A percentile compares a stretch with the other conserved stretches of the same genome.
phyloP scores from a whole-genome alignment of 2,888 invertebrate species.

The Corbicula japonica region DNA sequence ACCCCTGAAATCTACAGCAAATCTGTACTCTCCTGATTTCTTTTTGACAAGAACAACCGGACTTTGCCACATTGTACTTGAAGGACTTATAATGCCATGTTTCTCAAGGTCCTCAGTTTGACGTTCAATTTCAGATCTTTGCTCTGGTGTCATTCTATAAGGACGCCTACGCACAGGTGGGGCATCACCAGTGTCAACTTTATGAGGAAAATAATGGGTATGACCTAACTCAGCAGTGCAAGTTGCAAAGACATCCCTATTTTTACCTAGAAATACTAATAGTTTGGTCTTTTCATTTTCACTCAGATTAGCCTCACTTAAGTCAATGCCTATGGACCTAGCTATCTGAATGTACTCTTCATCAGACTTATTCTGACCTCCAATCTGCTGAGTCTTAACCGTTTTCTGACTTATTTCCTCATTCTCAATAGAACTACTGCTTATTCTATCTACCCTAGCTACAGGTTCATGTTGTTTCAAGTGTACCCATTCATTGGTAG shows the following conservation, averaged over 20 bases:
- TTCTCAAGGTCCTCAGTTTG: no score
- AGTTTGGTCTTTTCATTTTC: conserved; percentile 23
- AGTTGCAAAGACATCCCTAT: conserved; percentile 56
- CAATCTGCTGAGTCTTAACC: not conserved
- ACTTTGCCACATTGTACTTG: conserved; percentile 50
- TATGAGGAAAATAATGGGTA: conserved; percentile 46
- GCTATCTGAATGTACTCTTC: conserved; percentile 24
- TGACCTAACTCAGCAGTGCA: conserved; percentile 49
- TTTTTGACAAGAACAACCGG: no score
- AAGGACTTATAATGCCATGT: conserved; percentile 56
- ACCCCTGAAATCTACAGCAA: conserved; percentile 55
- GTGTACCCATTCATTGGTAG: conserved; percentile 26
- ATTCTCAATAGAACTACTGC: not conserved
- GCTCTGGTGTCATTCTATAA: conserved; percentile 34
- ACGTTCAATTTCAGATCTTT: conserved; percentile 33
- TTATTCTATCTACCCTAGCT: conserved; percentile 17
- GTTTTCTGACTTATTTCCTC: not conserved
- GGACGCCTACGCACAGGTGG: conserved; percentile 29
- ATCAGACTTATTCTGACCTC: not conserved
- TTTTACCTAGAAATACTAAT: conserved; percentile 35
- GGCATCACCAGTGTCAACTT: conserved; percentile 52
- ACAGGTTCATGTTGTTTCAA: conserved; percentile 25
- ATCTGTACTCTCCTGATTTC: conserved; percentile 46
- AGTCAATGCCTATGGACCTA: conserved; percentile 16
- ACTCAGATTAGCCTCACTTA: no score